Percentiles rank a stretch among this genome's conserved stretches.
Conservation (phyloP, 2,888 invertebrate species). For the Blera fallax region DNA sequence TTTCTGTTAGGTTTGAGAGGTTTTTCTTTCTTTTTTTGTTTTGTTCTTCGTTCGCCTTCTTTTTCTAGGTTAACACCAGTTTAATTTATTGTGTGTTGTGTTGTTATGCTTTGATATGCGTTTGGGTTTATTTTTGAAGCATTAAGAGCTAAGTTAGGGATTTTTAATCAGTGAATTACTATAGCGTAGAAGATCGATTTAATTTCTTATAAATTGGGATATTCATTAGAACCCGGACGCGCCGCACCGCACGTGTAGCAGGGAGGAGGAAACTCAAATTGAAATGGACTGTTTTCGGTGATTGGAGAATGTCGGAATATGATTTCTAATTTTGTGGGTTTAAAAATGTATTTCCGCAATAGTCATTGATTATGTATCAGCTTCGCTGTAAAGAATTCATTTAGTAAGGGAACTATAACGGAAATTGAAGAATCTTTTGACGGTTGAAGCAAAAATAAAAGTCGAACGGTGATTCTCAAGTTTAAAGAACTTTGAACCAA, state of each 20-base stretch:
- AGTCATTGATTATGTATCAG: too few species aligned
- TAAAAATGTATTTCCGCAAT: neutral
- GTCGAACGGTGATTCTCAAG: too few species aligned
- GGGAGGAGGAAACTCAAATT: neutral
- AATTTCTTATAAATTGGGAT: slow-evolving; percentile 58
- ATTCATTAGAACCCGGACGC: slow-evolving; percentile 30
- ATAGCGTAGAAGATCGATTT: slow-evolving; percentile 59
- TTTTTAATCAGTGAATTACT: slow-evolving; percentile 52
- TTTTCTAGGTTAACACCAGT: slow-evolving; percentile 52
- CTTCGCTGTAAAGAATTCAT: too few species aligned
- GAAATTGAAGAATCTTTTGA: too few species aligned
- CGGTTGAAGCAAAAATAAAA: too few species aligned
- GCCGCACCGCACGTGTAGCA: neutral
- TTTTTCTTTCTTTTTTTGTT: slow-evolving; percentile 4
- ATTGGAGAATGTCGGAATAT: neutral
- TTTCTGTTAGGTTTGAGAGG: slow-evolving; percentile 30
- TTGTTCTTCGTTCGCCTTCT: slow-evolving; percentile 16
- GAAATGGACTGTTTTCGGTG: neutral
- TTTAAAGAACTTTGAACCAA: too few species aligned
- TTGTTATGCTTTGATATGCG: slow-evolving; percentile 47
- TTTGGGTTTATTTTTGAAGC: slow-evolving; percentile 41
- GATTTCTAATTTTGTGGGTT: neutral
- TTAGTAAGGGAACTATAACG: too few species aligned
- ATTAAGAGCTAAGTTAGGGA: slow-evolving; percentile 37
- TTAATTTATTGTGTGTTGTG: slow-evolving; percentile 56